phyloP scores from a whole-genome alignment of 2,113 vertebrate genomes.

The Anser brachyrhynchus region DNA sequence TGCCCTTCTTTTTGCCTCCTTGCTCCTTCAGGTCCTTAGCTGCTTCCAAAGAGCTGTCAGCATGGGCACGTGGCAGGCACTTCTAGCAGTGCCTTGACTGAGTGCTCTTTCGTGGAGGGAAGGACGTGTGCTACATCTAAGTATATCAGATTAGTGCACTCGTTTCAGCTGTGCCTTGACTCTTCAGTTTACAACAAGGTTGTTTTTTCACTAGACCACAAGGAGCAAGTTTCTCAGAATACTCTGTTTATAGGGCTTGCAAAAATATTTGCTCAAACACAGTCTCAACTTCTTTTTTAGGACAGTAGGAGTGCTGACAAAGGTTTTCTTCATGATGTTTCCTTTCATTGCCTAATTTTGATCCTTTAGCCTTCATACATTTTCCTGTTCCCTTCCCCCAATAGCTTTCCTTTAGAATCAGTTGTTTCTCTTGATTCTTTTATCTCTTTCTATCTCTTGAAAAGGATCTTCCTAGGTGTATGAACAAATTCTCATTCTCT shows the following conservation, averaged over 20 bases:
- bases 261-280: background rate
- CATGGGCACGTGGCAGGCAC: accelerated
- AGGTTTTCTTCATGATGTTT: background rate
- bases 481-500: background rate
- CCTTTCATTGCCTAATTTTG: background rate
- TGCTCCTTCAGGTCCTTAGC: background rate
- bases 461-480: background rate
- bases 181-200: background rate
- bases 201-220: background rate
- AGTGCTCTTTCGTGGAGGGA: accelerated
- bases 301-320: background rate
- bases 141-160: accelerated
- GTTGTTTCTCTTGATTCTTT: background rate
- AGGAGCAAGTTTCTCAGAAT: background rate
- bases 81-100: accelerated
- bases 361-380: background rate
- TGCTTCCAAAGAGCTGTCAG: accelerated
- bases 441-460: background rate
- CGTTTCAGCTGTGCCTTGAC: background rate
- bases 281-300: background rate
- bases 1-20: accelerated
- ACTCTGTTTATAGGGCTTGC: background rate
- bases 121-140: accelerated
- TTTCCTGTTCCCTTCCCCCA: background rate
- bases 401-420: background rate